Percentiles rank a stretch among this genome's conserved stretches.
Conservation (phyloP, 2,888 invertebrate genomes). For the Drosophila paramelanica region DNA sequence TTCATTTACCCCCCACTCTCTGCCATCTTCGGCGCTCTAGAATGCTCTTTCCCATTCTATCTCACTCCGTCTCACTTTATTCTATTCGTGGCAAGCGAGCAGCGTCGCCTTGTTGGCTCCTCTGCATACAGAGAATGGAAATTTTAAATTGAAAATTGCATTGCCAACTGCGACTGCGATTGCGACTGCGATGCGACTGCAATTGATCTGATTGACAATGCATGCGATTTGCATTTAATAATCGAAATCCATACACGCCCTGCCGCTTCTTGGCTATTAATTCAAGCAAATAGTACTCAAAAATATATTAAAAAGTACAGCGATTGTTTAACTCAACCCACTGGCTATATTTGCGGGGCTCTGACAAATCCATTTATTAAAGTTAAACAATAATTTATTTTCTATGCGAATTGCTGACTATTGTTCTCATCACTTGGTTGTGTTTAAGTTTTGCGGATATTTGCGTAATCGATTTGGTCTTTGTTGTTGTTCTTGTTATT, state of each 20-base stretch:
- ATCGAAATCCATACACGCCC: conserved; percentile 53
- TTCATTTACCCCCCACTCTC: conserved; percentile 17
- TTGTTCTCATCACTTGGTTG: conserved; percentile 7
- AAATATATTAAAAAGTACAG: conserved; percentile 18
- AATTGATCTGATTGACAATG: conserved; percentile 61
- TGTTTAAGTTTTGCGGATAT: conserved; percentile 46
- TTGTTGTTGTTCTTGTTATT: conserved; percentile 32
- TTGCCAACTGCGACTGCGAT: conserved; percentile 51
- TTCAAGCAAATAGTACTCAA: conserved; percentile 49
- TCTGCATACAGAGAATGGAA: conserved; percentile 72
- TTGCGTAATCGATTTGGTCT: conserved; percentile 62
- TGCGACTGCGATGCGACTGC: conserved; percentile 8
- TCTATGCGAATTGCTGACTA: conserved; percentile 8
- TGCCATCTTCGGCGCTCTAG: background rate
- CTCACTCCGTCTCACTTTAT: background rate
- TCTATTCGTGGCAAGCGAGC: conserved; percentile 9
- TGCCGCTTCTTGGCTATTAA: conserved; percentile 51
- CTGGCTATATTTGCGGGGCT: conserved; percentile 7
- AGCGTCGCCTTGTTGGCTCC: conserved; percentile 37
- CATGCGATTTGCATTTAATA: conserved; percentile 76
- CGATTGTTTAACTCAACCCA: background rate
- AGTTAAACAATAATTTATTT: conserved; percentile 43
- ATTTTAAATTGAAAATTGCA: conserved; percentile 76
- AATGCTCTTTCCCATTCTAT: background rate
- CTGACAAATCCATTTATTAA: conserved; percentile 36